Evolutionary conservation across 2,888 invertebrate species (phyloP).

Genomic region (Cheilosia impressa): DNA sequence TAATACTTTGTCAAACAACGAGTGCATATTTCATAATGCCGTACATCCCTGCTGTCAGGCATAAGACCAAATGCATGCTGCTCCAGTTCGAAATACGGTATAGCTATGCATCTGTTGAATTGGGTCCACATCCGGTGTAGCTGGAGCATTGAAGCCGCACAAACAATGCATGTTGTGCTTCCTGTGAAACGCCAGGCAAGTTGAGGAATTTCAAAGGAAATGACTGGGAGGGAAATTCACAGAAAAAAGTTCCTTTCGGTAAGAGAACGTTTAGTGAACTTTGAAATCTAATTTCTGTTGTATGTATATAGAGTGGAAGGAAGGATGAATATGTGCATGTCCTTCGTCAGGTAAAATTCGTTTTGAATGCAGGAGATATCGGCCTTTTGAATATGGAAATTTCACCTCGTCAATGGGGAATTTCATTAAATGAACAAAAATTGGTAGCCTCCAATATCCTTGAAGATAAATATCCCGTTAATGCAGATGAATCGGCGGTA

Average conservation of each 20-base stretch:
- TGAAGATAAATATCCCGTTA: constrained; percentile 8
- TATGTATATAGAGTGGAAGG: neutral
- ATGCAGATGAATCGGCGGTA: constrained; percentile 1
- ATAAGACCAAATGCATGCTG: neutral
- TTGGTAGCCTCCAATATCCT: neutral
- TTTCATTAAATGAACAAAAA: neutral
- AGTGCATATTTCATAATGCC: constrained; percentile 16
- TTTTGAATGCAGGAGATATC: too few relatives aligned
- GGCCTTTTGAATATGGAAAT: too few relatives aligned
- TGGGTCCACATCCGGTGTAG: neutral
- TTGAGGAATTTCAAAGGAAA: neutral
- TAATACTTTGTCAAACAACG: constrained; percentile 26
- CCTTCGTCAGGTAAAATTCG: too few relatives aligned
- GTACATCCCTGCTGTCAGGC: too few relatives aligned
- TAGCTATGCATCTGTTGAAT: constrained; percentile 1
- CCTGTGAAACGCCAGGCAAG: neutral
- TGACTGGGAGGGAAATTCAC: neutral
- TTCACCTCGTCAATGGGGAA: neutral
- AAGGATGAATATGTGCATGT: too few relatives aligned
- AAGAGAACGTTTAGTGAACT: too few relatives aligned
- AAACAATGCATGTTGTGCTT: neutral
- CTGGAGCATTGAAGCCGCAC: neutral
- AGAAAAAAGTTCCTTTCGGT: neutral
- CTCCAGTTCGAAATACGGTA: neutral
- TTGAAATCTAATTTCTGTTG: neutral